Percentiles rank a stretch among this genome's conserved stretches.
Conservation (phyloP, 2,113 vertebrate species). For the Halichoerus grypus region DNA sequence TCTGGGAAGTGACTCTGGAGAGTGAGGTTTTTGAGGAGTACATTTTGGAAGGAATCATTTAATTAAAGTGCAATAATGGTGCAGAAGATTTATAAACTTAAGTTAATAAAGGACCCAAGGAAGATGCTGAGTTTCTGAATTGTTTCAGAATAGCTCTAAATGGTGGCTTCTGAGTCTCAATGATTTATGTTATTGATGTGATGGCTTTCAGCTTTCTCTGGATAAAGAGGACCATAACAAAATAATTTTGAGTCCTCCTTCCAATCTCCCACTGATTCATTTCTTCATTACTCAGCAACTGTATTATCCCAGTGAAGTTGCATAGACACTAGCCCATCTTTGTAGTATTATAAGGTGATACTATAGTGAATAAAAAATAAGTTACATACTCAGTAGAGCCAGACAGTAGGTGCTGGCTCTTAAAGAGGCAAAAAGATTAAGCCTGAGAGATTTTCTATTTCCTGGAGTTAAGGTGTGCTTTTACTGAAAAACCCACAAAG, state of each 20-base stretch:
- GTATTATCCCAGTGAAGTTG: neutral
- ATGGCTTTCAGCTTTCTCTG: conserved; percentile 41
- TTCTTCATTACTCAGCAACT: conserved; percentile 51
- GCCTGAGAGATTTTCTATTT: conserved; percentile 61
- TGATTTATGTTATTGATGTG: conserved; percentile 53
- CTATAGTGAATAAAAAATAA: conserved; percentile 29
- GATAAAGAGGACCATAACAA: neutral
- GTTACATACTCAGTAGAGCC: neutral
- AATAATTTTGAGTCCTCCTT: conserved; percentile 3
- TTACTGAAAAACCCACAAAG: conserved; percentile 64
- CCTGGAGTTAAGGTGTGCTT: conserved; percentile 34
- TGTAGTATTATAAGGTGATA: neutral
- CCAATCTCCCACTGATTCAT: neutral
- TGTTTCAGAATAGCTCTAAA: conserved; percentile 60
- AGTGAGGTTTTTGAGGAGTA: neutral
- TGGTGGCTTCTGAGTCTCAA: conserved; percentile 51
- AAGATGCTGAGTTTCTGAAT: conserved; percentile 52
- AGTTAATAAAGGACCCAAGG: neutral
- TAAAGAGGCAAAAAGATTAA: conserved; percentile 38
- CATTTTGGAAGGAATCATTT: conserved; percentile 31
- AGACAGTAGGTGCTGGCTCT: conserved; percentile 13
- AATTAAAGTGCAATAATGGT: neutral
- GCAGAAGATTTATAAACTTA: conserved; percentile 45
- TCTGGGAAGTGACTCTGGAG: conserved; percentile 39
- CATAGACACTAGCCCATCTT: neutral